These are phyloP conservation scores for Harpagoxenus sublaevis DNA, from an alignment of 2,888 invertebrate species.

Conservation along the genomic window DNA sequence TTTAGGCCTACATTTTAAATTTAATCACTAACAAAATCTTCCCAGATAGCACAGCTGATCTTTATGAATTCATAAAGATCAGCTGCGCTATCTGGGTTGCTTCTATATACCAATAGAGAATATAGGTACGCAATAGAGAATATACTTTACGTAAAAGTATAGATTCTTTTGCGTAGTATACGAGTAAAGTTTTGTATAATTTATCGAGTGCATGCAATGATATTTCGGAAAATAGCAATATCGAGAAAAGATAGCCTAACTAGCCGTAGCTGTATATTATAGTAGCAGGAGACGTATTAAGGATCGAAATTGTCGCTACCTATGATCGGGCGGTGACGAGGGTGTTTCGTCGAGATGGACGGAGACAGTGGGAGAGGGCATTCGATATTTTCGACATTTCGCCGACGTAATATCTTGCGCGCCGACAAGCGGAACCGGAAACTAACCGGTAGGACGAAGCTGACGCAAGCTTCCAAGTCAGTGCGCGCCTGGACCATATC, in stretches of 20 bases:
- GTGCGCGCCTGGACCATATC: conserved; percentile 50
- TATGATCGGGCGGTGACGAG: not conserved
- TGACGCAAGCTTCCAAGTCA: conserved; percentile 68
- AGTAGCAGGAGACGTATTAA: not conserved
- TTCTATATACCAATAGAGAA: not conserved
- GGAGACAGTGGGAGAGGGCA: not conserved
- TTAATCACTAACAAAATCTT: not conserved
- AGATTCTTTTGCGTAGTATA: not conserved
- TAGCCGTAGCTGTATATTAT: not conserved
- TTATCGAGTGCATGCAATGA: not conserved
- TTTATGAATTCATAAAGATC: too few relatives aligned
- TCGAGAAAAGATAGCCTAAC: not conserved
- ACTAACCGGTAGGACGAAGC: conserved; percentile 59
- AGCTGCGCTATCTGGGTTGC: too few relatives aligned
- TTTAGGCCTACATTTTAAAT: not conserved
- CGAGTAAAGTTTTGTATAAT: not conserved
- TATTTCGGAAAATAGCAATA: not conserved
- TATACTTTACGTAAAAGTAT: too few relatives aligned
- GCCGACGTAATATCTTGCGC: conserved; percentile 45
- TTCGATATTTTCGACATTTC: conserved; percentile 36
- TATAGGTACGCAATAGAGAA: too few relatives aligned
- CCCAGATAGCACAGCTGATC: too few relatives aligned
- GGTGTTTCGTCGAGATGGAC: not conserved
- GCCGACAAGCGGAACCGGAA: conserved; percentile 41
- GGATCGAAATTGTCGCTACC: not conserved